Percentiles rank a stretch among this genome's conserved stretches.
These are phyloP conservation scores for Diogma glabrata DNA, from an alignment of 2,888 invertebrate genomes.

Conservation along the genomic window DNA sequence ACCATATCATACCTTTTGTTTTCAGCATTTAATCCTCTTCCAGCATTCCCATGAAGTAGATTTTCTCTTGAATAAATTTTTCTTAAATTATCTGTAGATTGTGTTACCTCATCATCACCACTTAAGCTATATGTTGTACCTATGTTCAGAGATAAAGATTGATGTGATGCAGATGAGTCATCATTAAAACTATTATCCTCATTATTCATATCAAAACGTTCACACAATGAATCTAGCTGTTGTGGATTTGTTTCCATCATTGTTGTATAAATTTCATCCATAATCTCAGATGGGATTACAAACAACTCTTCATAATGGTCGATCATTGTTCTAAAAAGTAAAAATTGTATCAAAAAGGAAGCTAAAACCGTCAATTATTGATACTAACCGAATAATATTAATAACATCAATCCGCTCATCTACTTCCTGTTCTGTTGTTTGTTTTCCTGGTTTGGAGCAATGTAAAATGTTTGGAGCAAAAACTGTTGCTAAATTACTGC, in stretches of 20 bases:
- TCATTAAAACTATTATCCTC: constrained; percentile 1
- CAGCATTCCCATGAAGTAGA: constrained; percentile 59
- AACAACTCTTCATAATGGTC: constrained; percentile 62
- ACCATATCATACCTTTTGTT: constrained; percentile 14
- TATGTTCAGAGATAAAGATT: neutral
- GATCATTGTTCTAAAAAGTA: constrained; percentile 58
- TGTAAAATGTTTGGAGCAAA: constrained; percentile 92
- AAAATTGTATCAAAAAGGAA: too few relatives aligned
- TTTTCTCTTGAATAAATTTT: constrained; percentile 58
- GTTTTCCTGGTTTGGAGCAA: constrained; percentile 46
- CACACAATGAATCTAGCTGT: constrained; percentile 55
- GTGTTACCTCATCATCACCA: neutral
- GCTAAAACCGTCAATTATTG: too few relatives aligned
- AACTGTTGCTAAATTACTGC: constrained; percentile 81
- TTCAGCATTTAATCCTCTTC: constrained; percentile 40
- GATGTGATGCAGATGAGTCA: constrained; percentile 1
- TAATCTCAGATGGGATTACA: constrained; percentile 63
- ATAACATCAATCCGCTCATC: constrained; percentile 80
- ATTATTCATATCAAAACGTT: constrained; percentile 15
- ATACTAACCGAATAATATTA: constrained; percentile 80
- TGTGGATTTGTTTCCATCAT: constrained; percentile 78
- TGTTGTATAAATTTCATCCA: constrained; percentile 77
- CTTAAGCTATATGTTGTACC: neutral
- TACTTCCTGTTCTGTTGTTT: constrained; percentile 25
- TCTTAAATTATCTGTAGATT: neutral